Evolutionary conservation across 1,140 invertebrate genomes (phyloP), one percentile per base, ranked within the genome.

Genomic region (Macrotrachela quadricornifera): DNA sequence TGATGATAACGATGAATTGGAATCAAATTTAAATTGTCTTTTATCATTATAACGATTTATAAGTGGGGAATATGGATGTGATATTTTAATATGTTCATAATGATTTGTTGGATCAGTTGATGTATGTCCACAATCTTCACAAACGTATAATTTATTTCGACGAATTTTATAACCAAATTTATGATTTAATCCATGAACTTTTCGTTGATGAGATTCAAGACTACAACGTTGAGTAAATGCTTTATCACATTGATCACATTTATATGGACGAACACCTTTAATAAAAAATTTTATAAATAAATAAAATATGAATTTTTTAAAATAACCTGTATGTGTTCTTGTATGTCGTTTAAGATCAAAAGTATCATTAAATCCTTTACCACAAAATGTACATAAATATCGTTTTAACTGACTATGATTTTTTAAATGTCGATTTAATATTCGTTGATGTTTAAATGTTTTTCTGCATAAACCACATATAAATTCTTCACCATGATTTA

Each of bases 211-310:
- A 46, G 90, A 96, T 73, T 99, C 94, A 17, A 99, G 71, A 4
- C 90, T 96, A 69, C 94, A 97, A 63, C 94, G 76, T 72, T 99
- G 94, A n/a, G 94, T 97, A 72, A 99, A 99, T 10, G 88, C 92
- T 71, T 97, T 97, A 63, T 94, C 90, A 67, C 94, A 99, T 18
- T 59, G 46, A 64, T 86, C 85, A 71, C 94, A 99, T 69, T 95
- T 96, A 76, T 96, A 99, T 0, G 92, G 92, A 43, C 91, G 76
- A 0, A 99, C 92, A 56, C 92, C 82, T 83, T 42, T 3, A 14
- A 42, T 4, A 6, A 10, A 15, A 66, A 46, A 68, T 69, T 56
- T 47, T 49, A 30, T 39, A 21, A 44, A 14, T 14, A 54, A 16
- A 39, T 15, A 18, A 18, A 16, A 47, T 15, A 41, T 4, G 39